A percentile compares a stretch with the other conserved stretches of the same genome.
Conservation (phyloP, 1,140 invertebrate genomes). For the Bemisia tabaci region DNA sequence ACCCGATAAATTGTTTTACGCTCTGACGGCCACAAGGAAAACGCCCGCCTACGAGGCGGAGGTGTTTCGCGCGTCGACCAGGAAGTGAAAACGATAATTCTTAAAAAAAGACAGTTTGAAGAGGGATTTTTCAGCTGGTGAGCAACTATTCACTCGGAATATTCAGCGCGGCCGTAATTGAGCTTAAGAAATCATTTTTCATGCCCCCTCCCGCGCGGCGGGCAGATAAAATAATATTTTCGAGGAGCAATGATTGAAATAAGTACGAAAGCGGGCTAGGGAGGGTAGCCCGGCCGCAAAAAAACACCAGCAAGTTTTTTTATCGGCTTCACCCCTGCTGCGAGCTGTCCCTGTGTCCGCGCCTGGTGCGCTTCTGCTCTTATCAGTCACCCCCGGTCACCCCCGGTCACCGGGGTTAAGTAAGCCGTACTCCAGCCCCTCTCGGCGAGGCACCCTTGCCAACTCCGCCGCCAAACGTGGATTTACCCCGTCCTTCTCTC, state of each 20-base stretch:
- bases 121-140: no score
- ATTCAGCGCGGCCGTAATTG: background rate
- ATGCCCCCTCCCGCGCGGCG: background rate
- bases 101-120: no score
- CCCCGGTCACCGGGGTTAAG: background rate
- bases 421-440: background rate
- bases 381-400: background rate
- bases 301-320: background rate
- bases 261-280: background rate
- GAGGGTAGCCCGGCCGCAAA: background rate
- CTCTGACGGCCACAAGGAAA: no score
- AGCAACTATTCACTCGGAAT: background rate
- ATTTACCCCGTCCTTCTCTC: no score
- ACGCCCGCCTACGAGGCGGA: no score
- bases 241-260: background rate
- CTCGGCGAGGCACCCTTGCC: no score
- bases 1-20: no score
- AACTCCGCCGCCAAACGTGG: no score
- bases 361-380: background rate
- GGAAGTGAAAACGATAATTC: no score
- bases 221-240: background rate
- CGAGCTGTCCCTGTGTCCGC: background rate
- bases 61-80: no score
- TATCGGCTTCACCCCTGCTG: background rate
- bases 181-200: background rate